Evolutionary conservation across 2,888 invertebrate genomes (phyloP), one percentile per base, ranked within the genome.

Genomic region (Limnephilus marmoratus): DNA sequence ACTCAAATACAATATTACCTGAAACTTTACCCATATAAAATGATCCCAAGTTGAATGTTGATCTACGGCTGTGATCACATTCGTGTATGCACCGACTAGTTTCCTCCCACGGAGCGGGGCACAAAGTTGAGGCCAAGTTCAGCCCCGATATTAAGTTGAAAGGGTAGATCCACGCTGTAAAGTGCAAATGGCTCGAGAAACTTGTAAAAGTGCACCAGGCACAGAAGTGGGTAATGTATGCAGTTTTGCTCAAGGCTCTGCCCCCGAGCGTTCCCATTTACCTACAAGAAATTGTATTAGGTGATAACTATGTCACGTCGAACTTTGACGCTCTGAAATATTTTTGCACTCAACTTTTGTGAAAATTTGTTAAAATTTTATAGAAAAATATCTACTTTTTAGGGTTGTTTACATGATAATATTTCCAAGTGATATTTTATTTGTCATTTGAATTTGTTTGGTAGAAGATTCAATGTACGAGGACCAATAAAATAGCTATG

Each of bases 211-310:
- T 68, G 68, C 68, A 68, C 9, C 68, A 68, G 68, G 24, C 68
- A 68, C 68, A 68, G 68, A 68, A 68, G 68, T n/a, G 68, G 68
- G 68, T 68, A 68, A 68, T 68, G 68, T 68, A 68, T 68, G 68
- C 68, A 68, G 68, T 24, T 68, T 68, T 68, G 68, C 68, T n/a
- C 68, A 1, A 24, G 68, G 68, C 68, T n/a, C 68, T 68, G 24
- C 68, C 24, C 5, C n/a, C 68, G n/a, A 68, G 68, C 24, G 68
- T 24, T 24, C 24, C 68, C 68, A 68, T 68, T 45, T 68, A 68
- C 24, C 53, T 68, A 24, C 24, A 18, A 68, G 53, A 68, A 68
- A 18, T 68, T 13, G 15, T 49, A 49, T 49, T 49, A 68, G 18
- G 68, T n/a, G 24, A 9, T n/a, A n/a, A 68, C 68, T 68, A 53